Base-by-base conservation (phyloP, 2,113 vertebrate genomes). In the Potamarius usumacintae region DNA sequence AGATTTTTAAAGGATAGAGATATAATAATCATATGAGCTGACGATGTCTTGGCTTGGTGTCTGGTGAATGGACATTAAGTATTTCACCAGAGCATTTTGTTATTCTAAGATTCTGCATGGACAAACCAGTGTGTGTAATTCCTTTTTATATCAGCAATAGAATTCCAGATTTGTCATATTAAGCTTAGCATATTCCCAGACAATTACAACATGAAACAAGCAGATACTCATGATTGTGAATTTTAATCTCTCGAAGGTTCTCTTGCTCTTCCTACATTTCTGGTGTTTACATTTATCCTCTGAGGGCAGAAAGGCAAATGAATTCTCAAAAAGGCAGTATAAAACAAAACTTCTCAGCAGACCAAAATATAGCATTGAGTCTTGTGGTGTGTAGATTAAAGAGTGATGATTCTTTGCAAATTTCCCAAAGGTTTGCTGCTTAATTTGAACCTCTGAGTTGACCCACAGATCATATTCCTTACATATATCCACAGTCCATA, bases 181-280 rank as follows among this genome's bases (percentile, higher is more conserved):
- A 83, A 80, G 82, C 78, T 27, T 30, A 89, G 77, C 84, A 88
- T 90, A 89, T 91, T 92, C 88, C 84, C 83, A 69, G 82, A 88
- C 86, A 89, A 84, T 90, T 90, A 88, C 80, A 42, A 80, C n/a
- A 65, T 10, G 27, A 89, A 87, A 89, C 87, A 81, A 88, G 84
- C 71, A 91, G 80, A 91, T 90, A 87, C 78, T 17, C 42, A 5
- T 85, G 50, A 89, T 87, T 87, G 78, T 89, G 25, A 60, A 80
- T 63, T 82, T 85, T 91, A 91, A 92, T 91, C 88, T 89, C 30
- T 79, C 86, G 85, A 81, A 85, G 77, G 83, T 7, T 25, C 69
- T n/a, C 48, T 76, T 14, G 85, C 63, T 25, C 53, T 25, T 18
- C 85, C 25, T 81, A 63, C 65, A 52, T 85, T 50, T 71, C 52